A percentile compares a stretch with the other conserved stretches of the same genome.
phyloP scores from a whole-genome alignment of 2,888 invertebrate species.

The Bellardia bayeri region DNA sequence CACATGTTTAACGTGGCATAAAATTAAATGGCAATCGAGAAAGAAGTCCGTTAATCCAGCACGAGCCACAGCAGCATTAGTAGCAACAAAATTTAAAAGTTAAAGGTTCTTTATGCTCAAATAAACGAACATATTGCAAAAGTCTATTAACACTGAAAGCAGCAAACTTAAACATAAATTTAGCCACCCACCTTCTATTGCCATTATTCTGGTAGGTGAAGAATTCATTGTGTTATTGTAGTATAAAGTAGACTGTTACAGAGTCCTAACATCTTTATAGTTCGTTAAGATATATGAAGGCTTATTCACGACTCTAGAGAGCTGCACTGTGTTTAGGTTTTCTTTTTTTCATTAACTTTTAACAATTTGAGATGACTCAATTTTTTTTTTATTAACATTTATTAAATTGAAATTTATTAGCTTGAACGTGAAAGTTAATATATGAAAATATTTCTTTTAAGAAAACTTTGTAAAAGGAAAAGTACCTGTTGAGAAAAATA shows the following conservation, averaged over 20 bases:
- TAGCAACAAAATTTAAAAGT: neutral
- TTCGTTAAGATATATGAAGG: no score
- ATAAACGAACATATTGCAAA: neutral
- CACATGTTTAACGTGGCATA: constrained; percentile 61
- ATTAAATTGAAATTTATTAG: no score
- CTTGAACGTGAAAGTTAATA: no score
- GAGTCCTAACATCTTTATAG: no score
- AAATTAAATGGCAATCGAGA: constrained; percentile 49
- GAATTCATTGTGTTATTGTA: neutral
- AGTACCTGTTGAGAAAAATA: neutral
- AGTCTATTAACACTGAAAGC: neutral
- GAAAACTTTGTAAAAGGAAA: neutral
- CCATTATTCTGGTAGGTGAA: neutral
- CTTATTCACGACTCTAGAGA: no score
- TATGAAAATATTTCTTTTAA: no score
- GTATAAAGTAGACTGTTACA: no score
- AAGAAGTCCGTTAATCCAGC: constrained; percentile 32
- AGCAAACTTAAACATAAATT: neutral
- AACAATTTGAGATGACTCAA: no score
- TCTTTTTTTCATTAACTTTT: no score
- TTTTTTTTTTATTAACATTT: no score
- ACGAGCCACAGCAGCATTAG: neutral
- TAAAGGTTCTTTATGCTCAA: neutral
- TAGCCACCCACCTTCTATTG: neutral
- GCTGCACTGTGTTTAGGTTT: no score